These are phyloP conservation scores for Gryllus bimaculatus DNA, from an alignment of 1,140 invertebrate species.

Conservation along the genomic window DNA sequence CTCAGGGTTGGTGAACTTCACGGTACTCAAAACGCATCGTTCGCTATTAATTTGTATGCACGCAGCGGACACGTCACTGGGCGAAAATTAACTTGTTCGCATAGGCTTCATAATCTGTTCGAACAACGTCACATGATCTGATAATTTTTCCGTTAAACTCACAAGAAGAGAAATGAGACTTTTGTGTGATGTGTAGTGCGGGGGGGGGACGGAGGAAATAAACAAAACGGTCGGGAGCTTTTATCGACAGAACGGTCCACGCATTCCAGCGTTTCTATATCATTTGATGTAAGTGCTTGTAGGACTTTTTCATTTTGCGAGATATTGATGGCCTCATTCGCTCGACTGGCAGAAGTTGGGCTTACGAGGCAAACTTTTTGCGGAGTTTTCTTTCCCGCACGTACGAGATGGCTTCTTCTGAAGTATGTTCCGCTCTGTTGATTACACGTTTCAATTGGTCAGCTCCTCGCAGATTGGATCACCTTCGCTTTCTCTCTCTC, in stretches of 20 bases:
- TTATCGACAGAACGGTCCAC: not conserved
- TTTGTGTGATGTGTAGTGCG: too few species aligned
- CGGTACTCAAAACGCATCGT: not conserved
- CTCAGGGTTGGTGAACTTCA: not conserved
- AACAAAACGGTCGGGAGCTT: not conserved
- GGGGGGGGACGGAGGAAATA: too few species aligned
- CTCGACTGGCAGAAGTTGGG: not conserved
- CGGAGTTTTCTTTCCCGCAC: not conserved
- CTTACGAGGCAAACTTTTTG: not conserved
- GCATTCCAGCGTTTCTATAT: not conserved
- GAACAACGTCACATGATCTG: too few species aligned
- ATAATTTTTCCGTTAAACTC: too few species aligned
- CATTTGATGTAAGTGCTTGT: not conserved
- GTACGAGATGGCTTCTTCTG: not conserved
- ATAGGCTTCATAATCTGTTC: too few species aligned
- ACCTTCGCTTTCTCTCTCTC: not conserved
- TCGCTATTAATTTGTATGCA: not conserved
- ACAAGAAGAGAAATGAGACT: too few species aligned
- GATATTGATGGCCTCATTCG: not conserved
- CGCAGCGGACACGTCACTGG: too few species aligned
- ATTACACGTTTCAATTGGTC: not conserved
- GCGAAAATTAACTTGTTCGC: not conserved
- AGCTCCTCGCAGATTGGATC: not conserved
- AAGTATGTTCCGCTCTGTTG: not conserved
- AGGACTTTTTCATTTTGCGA: not conserved